Evolutionary conservation across 2,888 invertebrate species (phyloP).

Genomic region (Copidosoma aretas): DNA sequence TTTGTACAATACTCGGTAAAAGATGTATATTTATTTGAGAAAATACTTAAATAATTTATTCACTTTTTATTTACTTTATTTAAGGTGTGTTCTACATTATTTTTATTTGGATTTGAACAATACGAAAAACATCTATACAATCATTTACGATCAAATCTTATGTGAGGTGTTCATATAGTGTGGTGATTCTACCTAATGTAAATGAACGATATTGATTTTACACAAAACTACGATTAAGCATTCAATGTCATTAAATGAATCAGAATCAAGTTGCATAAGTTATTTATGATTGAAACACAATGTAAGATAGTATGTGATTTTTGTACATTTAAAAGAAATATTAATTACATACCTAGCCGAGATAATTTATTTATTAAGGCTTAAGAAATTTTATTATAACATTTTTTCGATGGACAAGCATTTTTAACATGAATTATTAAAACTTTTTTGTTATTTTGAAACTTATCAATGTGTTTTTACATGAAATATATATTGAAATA

Average conservation of each 20-base stretch:
- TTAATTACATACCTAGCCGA: conserved; percentile 8
- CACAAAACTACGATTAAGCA: conserved; percentile 1
- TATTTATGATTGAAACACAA: conserved; percentile 18
- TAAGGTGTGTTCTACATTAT: not conserved
- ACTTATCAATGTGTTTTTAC: conserved; percentile 25
- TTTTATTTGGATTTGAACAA: not conserved
- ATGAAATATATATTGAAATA: conserved; percentile 20
- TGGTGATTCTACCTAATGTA: conserved; percentile 4
- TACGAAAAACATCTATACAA: not conserved
- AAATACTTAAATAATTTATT: not conserved
- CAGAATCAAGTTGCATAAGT: conserved; percentile 13
- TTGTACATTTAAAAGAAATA: conserved; percentile 9
- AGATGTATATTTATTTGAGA: not conserved
- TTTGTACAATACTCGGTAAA: not conserved
- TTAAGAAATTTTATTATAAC: conserved; percentile 26
- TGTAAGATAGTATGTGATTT: conserved; percentile 13
- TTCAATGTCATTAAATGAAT: conserved; percentile 11
- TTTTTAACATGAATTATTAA: conserved; percentile 35
- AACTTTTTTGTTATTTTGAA: conserved; percentile 23
- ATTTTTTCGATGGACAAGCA: conserved; percentile 20
- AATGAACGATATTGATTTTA: conserved; percentile 2
- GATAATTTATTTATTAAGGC: conserved; percentile 21
- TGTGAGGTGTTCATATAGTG: conserved; percentile 7
- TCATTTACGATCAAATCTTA: not conserved
- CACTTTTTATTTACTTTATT: not conserved